A percentile compares a stretch with the other conserved stretches of the same genome.
Evolutionary conservation across 2,888 invertebrate genomes (phyloP).

Genomic region (Pilophorus perplexus): DNA sequence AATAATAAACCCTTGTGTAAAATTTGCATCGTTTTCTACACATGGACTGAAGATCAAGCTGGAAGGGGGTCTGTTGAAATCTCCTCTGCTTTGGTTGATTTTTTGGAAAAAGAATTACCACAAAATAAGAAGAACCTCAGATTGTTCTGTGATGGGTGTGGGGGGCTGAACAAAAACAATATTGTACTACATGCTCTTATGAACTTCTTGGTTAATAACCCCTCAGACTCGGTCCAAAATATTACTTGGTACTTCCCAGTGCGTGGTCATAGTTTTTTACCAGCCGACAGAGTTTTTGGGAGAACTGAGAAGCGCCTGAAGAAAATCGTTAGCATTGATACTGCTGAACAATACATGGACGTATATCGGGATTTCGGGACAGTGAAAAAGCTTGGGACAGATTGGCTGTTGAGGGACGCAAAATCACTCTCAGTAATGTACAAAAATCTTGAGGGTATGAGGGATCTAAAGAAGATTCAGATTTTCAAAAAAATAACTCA

Average conservation of each 20-base stretch:
- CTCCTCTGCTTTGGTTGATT: not conserved
- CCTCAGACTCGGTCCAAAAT: not conserved
- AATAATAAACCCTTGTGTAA: too few relatives aligned
- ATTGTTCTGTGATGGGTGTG: constrained; percentile 27
- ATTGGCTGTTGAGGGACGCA: constrained; percentile 5
- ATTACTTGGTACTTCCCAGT: constrained; percentile 9
- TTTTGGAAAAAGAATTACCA: not conserved
- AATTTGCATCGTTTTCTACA: too few relatives aligned
- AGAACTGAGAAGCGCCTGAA: constrained; percentile 3
- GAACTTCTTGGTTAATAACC: constrained; percentile 2
- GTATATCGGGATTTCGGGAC: not conserved
- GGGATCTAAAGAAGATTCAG: too few relatives aligned
- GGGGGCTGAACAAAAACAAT: constrained; percentile 13
- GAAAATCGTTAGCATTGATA: not conserved
- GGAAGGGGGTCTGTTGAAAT: constrained; percentile 6
- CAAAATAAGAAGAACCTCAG: not conserved
- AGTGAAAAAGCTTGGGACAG: constrained; percentile 20
- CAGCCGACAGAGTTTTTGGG: constrained; percentile 22
- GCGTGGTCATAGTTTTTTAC: constrained; percentile 19
- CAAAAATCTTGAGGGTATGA: not conserved
- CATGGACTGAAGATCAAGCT: constrained; percentile 23
- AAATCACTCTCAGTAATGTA: not conserved
- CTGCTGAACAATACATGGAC: constrained; percentile 6
- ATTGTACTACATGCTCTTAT: constrained; percentile 6
- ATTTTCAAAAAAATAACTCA: too few relatives aligned